Percentiles rank a stretch among this genome's conserved stretches.
Evolutionary conservation across 2,113 vertebrate genomes (phyloP).

Genomic region (Spea bombifrons): DNA sequence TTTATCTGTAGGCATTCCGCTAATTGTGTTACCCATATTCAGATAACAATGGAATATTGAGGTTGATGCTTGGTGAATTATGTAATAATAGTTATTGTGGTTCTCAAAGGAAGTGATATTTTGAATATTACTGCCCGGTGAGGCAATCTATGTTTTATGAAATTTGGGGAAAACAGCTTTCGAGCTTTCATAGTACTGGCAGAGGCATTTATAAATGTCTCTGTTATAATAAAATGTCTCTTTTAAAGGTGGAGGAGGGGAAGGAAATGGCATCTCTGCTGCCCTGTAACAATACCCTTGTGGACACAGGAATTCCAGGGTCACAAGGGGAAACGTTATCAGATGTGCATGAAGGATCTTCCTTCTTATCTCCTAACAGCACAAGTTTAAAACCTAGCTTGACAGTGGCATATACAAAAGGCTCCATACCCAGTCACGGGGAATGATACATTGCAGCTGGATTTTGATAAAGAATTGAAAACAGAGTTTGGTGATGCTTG

Average conservation of each 20-base stretch:
- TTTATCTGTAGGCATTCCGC: too few relatives aligned
- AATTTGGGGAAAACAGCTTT: too few relatives aligned
- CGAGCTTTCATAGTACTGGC: too few relatives aligned
- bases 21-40: too few relatives aligned
- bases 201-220: too few relatives aligned
- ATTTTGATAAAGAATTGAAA: neutral
- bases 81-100: too few relatives aligned
- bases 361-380: conserved; percentile 39
- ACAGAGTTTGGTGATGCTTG: neutral
- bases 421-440: conserved; percentile 3
- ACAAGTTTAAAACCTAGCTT: conserved; percentile 11
- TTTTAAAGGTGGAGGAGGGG: conserved; percentile 6
- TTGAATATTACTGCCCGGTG: too few relatives aligned
- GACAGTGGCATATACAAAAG: conserved; percentile 17
- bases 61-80: too few relatives aligned
- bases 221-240: neutral
- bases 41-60: too few relatives aligned
- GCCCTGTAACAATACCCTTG: conserved; percentile 22
- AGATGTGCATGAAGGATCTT: conserved; percentile 41
- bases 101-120: too few relatives aligned
- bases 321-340: conserved; percentile 39
- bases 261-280: neutral
- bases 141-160: too few relatives aligned
- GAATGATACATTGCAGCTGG: conserved; percentile 20
- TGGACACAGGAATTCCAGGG: conserved; percentile 40